Base-by-base conservation (phyloP, 2,888 invertebrate genomes). In the Myathropa florea region DNA sequence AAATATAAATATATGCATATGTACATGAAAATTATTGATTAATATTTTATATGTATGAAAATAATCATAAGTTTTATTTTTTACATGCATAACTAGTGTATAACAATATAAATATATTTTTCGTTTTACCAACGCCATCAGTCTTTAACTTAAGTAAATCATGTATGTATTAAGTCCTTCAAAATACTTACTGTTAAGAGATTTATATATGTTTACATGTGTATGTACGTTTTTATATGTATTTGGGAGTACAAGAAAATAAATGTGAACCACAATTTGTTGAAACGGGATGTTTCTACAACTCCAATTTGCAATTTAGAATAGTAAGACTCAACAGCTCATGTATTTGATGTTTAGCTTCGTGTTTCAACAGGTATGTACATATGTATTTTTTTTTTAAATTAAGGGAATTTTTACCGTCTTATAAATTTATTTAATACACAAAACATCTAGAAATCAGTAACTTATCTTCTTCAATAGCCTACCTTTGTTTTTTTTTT, bases 91-190 rank as follows among this genome's bases (percentile, higher is more conserved):
- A 77, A 55, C 68, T 46, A 77, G 67, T 67, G 26, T 55, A 59
- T 57, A 23, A 57, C 14, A 57, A 57, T 73, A 79, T 68, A 79
- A 68, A 83, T 57, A 57, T 57, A 6, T 80, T 76, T 55, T 70
- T 89, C 89, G 89, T 89, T 88, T 89, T 88, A 73, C 82, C 88
- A 91, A 90, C 91, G 89, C 89, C 91, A 90, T 91, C 91, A 91
- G 91, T 91, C 91, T 91, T 91, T 90, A 91, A 91, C 91, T 90
- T 91, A 91, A 76, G 64, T 75, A 68, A 78, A 71, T 71, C 68
- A 59, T 64, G 64, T 76, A 46, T 64, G 64, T 71, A 71, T 65
- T 55, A 57, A 63, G 64, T 65, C 71, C 60, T 78, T 78, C 60
- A 59, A 71, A 76, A 61, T 61, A 71, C 67, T 65, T 53, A 79